A percentile compares a stretch with the other conserved stretches of the same genome.
Evolutionary conservation across 2,888 invertebrate genomes (phyloP).

Genomic region (Yponomeuta sedellus): DNA sequence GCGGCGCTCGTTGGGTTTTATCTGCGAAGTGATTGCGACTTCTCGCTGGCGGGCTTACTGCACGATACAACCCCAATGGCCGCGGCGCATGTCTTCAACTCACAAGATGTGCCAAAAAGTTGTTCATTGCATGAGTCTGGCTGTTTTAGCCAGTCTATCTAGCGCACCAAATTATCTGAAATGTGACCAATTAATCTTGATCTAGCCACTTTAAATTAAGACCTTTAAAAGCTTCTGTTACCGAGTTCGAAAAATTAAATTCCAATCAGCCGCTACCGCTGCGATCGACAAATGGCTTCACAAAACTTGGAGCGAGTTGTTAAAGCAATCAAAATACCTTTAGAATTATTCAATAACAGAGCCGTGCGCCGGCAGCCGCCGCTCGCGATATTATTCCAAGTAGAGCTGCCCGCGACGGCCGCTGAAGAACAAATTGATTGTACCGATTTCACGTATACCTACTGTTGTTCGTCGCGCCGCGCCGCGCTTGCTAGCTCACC

Average conservation of each 20-base stretch:
- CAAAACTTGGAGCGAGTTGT: conserved; percentile 2
- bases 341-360: conserved; percentile 1
- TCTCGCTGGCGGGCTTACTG: neutral
- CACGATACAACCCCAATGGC: neutral
- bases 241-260: neutral
- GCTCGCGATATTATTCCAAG: neutral
- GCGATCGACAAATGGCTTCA: neutral
- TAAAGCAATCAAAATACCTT: conserved; percentile 7
- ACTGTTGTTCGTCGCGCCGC: neutral
- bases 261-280: neutral
- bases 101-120: neutral
- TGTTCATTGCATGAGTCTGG: too few relatives aligned
- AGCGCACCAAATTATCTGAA: too few relatives aligned
- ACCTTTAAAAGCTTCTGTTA: neutral
- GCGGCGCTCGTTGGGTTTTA: neutral
- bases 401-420: neutral
- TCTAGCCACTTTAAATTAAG: too few relatives aligned
- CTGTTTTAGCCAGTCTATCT: too few relatives aligned
- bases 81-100: neutral
- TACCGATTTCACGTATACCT: neutral
- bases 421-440: neutral
- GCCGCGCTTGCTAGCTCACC: neutral
- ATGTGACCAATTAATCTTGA: too few relatives aligned
- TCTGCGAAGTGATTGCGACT: neutral
- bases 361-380: neutral